Conservation (phyloP, 2,113 vertebrate species). For the Eretmochelys imbricata region DNA sequence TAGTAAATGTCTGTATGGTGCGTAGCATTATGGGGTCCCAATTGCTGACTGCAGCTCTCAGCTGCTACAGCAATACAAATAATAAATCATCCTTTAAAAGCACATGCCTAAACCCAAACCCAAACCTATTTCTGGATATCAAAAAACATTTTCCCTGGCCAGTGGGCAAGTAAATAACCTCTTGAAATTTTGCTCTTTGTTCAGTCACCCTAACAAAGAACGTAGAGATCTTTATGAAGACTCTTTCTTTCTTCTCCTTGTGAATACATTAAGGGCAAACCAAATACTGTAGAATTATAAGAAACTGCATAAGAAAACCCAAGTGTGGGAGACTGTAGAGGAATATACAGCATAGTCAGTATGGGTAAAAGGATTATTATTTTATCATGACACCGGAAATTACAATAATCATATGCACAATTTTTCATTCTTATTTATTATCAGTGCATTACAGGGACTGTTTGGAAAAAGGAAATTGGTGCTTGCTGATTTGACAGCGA, state of each 20-base stretch:
- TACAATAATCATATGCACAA: background rate
- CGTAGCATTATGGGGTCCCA: rapidly evolving
- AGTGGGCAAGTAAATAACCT: rapidly evolving
- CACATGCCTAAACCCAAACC: rapidly evolving
- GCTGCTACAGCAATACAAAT: background rate
- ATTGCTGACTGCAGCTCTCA: background rate
- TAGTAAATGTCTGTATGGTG: rapidly evolving
- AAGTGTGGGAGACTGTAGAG: background rate
- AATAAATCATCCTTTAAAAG: rapidly evolving
- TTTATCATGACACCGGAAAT: background rate
- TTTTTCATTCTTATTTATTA: slow-evolving; percentile 1
- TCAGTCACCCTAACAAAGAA: background rate
- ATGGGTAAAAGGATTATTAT: background rate
- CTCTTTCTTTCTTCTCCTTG: background rate
- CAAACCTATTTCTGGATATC: rapidly evolving
- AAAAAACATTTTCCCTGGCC: background rate
- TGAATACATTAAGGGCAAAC: background rate
- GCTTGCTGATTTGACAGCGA: slow-evolving; percentile 66
- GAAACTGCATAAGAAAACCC: background rate
- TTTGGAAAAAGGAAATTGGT: slow-evolving; percentile 20
- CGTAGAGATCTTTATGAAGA: rapidly evolving
- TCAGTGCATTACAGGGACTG: background rate
- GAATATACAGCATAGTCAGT: background rate
- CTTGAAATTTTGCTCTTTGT: background rate
- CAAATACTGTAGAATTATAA: background rate